Conservation (phyloP, 2,888 invertebrate species). For the Stegophylla sp. region DNA sequence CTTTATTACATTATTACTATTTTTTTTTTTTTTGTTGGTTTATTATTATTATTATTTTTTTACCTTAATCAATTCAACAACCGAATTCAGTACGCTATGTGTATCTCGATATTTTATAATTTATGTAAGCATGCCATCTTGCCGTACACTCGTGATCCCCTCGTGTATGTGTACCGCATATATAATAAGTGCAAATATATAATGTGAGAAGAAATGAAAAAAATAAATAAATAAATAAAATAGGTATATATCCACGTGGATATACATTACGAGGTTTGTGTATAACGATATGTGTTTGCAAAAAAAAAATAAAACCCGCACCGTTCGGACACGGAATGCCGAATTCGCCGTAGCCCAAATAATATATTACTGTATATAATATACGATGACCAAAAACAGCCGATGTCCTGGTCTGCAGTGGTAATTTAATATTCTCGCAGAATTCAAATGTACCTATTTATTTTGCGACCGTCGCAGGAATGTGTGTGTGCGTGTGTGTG, state of each 20-base stretch:
- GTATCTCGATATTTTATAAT: too few species aligned
- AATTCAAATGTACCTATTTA: constrained; percentile 14
- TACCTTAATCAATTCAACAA: not conserved
- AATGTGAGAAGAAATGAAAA: too few species aligned
- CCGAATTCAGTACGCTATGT: not conserved
- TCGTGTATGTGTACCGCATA: not conserved
- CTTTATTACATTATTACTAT: too few species aligned
- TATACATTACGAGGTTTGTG: not conserved
- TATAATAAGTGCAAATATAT: too few species aligned
- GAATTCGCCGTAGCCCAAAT: not conserved
- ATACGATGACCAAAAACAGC: constrained; percentile 7
- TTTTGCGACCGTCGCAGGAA: not conserved
- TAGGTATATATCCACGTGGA: not conserved
- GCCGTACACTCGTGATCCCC: too few species aligned
- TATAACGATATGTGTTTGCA: not conserved
- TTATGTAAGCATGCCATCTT: too few species aligned
- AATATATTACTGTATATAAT: too few species aligned
- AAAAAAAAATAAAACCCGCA: not conserved
- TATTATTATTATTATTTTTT: too few species aligned
- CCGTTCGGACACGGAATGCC: not conserved
- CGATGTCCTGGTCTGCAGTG: not conserved
- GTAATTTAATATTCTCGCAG: constrained; percentile 20
- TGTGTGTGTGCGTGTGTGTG: not conserved
- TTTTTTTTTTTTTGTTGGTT: too few species aligned
- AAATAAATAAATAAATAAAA: too few species aligned